These are phyloP conservation scores for Amphibalanus amphitrite DNA, from an alignment of 1,140 invertebrate genomes.

Conservation along the genomic window DNA sequence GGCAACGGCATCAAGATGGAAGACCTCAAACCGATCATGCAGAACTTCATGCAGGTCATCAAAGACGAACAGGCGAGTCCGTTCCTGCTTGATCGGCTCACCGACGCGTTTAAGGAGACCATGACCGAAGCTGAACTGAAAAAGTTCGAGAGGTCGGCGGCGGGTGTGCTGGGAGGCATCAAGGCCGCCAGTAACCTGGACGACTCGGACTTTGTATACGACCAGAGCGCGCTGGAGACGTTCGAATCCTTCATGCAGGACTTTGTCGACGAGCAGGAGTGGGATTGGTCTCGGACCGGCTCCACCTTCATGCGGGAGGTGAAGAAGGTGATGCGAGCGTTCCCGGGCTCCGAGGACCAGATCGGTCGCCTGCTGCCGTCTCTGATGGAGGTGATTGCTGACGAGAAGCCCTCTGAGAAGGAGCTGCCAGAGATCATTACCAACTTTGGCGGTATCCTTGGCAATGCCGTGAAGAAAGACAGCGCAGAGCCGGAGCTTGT, in stretches of 20 bases:
- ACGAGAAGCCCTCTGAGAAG: neutral
- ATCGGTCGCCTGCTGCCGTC: neutral
- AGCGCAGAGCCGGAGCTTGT: neutral
- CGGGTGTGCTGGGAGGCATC: neutral
- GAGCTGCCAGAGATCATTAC: neutral
- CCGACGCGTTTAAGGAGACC: neutral
- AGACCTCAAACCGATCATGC: neutral
- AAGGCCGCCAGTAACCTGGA: neutral
- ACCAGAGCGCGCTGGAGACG: neutral
- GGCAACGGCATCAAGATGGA: neutral
- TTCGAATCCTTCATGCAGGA: neutral
- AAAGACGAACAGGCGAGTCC: conserved; percentile 2
- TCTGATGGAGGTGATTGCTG: neutral
- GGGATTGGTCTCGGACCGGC: neutral
- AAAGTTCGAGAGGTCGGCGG: neutral
- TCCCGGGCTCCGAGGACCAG: neutral
- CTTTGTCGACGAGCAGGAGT: conserved; percentile 1
- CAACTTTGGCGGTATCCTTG: neutral
- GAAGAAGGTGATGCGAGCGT: neutral
- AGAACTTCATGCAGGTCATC: neutral
- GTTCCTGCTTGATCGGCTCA: neutral
- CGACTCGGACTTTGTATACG: conserved; percentile 3
- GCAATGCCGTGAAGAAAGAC: neutral
- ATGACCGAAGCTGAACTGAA: neutral
- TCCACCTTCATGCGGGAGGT: neutral